Evolutionary conservation across 2,888 invertebrate genomes (phyloP), one percentile per base, ranked within the genome.

Genomic region (Dolichopus griseipennis): DNA sequence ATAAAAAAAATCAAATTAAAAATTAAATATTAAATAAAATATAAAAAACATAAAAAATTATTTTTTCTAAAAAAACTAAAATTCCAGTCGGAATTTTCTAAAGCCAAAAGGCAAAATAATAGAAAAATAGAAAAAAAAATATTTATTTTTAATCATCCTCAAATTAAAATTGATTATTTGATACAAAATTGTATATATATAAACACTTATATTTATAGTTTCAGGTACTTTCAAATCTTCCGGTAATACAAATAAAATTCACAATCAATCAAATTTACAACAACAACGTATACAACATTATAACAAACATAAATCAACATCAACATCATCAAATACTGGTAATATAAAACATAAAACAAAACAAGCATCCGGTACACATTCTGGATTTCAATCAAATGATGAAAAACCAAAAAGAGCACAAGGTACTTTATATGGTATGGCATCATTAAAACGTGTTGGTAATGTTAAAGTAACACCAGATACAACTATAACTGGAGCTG

Each of bases 401-500:
- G 74, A 75, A 70, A 77, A 76, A 3, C 85, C 87, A 34, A 76
- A 76, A 70, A 78, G 76, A 76, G 90, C 91, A 6, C 88, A 87
- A 76, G 93, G 93, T 27, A 92, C 91, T 0, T 81, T 93, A 64
- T 92, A 90, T 71, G 93, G 93, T 1, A 78, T 93, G 71, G 90
- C 93, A 18, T 88, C 92, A 18, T 80, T 93, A 75, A 88, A 88
- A 76, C 85, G 93, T 75, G 88, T 87, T 66, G 92, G 92, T 62
- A 92, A 93, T 76, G 93, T 93, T 9, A 86, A 86, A 67, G 91
- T 93, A 65, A 90, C 88, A 78, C 78, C 79, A 74, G 80, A 78
- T 75, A 52, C 52, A 52, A 18, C 52, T 12, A 52, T 52, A 52
- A n/a, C 9, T 52, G 52, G 52, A 18, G 22, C 22, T 62, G 84